A percentile compares a stretch with the other conserved stretches of the same genome.
Conservation (phyloP, 2,888 invertebrate genomes). For the Noctuana brunneofusca region DNA sequence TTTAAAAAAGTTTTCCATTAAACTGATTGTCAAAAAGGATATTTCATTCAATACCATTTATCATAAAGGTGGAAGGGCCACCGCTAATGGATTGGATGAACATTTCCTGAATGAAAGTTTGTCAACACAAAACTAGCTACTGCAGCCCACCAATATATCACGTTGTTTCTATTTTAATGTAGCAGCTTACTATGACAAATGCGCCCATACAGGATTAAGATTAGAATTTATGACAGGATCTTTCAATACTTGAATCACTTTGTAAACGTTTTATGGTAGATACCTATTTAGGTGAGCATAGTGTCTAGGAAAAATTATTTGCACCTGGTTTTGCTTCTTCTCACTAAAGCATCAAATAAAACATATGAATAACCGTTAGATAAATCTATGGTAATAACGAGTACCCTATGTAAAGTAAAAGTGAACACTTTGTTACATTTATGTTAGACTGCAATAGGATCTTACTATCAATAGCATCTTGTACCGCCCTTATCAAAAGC, state of each 20-base stretch:
- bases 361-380: background rate
- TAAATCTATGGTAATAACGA: slow-evolving; percentile 8
- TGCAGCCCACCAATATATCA: slow-evolving; percentile 30
- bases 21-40: slow-evolving; percentile 13
- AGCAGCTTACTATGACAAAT: slow-evolving; percentile 34
- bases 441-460: slow-evolving; percentile 19
- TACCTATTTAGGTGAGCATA: too few relatives aligned
- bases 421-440: slow-evolving; percentile 30
- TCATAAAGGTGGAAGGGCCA: slow-evolving; percentile 24
- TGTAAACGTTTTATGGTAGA: slow-evolving; percentile 7
- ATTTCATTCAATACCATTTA: slow-evolving; percentile 22
- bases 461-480: slow-evolving; percentile 22
- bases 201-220: slow-evolving; percentile 27
- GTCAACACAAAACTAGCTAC: slow-evolving; percentile 32
- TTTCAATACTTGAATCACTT: slow-evolving; percentile 17
- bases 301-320: too few relatives aligned
- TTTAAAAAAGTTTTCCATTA: background rate
- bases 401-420: slow-evolving; percentile 20
- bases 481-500: slow-evolving; percentile 27
- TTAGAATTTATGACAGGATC: slow-evolving; percentile 29
- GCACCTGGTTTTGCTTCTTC: too few relatives aligned
- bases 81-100: slow-evolving; percentile 34
- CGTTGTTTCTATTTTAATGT: slow-evolving; percentile 34
- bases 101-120: slow-evolving; percentile 36
- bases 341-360: background rate